phyloP scores from a whole-genome alignment of 2,113 vertebrate genomes.

The Hystrix cristata region DNA sequence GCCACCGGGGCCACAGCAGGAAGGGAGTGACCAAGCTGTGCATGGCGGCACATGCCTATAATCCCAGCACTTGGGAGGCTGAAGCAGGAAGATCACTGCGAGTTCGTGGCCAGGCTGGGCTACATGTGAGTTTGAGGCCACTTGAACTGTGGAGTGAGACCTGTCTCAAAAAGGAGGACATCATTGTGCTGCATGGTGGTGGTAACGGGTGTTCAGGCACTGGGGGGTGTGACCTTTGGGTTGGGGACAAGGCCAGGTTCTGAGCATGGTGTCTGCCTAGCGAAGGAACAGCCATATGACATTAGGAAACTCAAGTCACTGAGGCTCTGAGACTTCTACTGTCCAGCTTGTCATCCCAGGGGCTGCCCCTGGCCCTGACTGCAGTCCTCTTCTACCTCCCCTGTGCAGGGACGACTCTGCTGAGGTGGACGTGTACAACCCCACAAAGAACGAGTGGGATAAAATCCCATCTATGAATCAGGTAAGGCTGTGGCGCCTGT shows the following conservation, averaged over 20 bases:
- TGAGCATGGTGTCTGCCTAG: not conserved
- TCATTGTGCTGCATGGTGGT: not conserved
- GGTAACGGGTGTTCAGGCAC: no score
- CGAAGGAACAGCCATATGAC: not conserved
- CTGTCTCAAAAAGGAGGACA: not conserved
- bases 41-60: rapidly evolving
- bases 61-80: not conserved
- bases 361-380: not conserved
- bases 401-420: constrained; percentile 94
- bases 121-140: not conserved
- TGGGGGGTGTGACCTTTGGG: not conserved
- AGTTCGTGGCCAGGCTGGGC: not conserved
- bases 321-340: not conserved
- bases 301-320: not conserved
- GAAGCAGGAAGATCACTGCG: not conserved
- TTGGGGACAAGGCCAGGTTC: not conserved
- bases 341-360: not conserved
- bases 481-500: constrained; percentile 83
- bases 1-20: rapidly evolving
- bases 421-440: constrained; percentile 97
- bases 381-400: not conserved
- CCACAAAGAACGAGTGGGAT: constrained; percentile 95
- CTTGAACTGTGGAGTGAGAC: not conserved
- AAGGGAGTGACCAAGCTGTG: not conserved
- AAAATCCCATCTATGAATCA: constrained; percentile 97